Evolutionary conservation across 1,140 invertebrate genomes (phyloP), one percentile per base, ranked within the genome.

Genomic region (Rhagoletis zephyria): DNA sequence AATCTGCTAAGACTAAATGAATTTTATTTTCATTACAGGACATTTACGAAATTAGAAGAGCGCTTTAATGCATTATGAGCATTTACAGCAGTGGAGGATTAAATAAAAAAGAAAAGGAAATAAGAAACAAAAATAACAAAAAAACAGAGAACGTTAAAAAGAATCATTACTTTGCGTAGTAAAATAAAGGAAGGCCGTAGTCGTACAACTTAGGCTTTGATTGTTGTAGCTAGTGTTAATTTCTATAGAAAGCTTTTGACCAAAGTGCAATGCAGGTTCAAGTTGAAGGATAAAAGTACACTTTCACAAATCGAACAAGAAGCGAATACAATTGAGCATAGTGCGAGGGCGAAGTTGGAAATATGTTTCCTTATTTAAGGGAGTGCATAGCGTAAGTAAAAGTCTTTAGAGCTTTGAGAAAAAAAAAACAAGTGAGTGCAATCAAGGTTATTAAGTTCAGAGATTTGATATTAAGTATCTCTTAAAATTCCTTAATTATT

Each of bases 31-130:
- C n/a, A 81, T 81, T 86, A 48, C 19, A 51, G 59, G 59, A 12
- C 85, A 86, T 42, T 86, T 61, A 63, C 30, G 16, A 86, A 86
- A 86, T 86, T 63, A 86, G 85, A 30, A 16, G 51, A 40, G 63
- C 19, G 42, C 59, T n/a, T 86, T 60, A 42, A 1, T 19, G 40
- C 42, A 65, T 30, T 61, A 42, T 30, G 56, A 85, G 60, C 48
- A 60, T 85, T 85, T 70, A 45, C 9, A 56, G 16, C 19, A 56
- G 6, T 6, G 48, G 4, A 3, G 0, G 16, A 14, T 74, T 45
- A 48, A 74, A 9, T 4, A 42, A 5, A 74, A 74, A n/a, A 45
- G 16, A 14, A 14, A 63, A 63, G 16, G 16, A 63, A 14, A 14
- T 63, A 16, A 63, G 10, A 16, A 63, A 63, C 9, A 63, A 63